Conservation (phyloP, 2,888 invertebrate species). For the Trissonchulus sp. region DNA sequence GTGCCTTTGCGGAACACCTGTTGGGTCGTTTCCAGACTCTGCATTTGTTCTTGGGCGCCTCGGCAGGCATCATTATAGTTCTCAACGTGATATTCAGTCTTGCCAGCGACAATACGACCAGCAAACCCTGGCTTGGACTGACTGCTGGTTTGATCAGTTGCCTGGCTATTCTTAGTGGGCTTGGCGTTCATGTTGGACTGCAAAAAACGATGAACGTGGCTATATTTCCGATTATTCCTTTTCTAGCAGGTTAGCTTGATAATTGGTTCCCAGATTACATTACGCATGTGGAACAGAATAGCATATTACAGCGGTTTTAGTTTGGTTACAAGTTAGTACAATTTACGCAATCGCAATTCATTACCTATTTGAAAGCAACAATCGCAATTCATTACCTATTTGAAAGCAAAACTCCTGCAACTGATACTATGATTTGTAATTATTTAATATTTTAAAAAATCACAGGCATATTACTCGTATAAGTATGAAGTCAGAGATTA, state of each 20-base stretch:
- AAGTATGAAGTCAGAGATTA: too few relatives aligned
- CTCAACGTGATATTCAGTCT: not conserved
- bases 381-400: too few relatives aligned
- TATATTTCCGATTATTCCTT: constrained; percentile 14
- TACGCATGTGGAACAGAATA: too few relatives aligned
- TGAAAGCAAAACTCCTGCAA: too few relatives aligned
- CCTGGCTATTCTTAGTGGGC: not conserved
- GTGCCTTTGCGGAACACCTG: not conserved
- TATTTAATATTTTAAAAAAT: too few relatives aligned
- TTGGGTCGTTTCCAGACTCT: not conserved
- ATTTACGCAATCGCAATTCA: too few relatives aligned
- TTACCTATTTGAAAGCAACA: too few relatives aligned
- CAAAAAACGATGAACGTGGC: not conserved
- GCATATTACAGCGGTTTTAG: too few relatives aligned
- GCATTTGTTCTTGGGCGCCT: not conserved
- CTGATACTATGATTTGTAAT: too few relatives aligned
- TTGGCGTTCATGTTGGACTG: not conserved
- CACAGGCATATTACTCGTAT: too few relatives aligned
- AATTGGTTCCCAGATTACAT: too few relatives aligned
- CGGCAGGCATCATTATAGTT: not conserved
- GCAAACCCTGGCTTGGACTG: constrained; percentile 3
- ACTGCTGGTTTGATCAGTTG: not conserved
- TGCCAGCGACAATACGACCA: not conserved
- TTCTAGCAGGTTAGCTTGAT: constrained; percentile 20
- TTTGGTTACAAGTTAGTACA: too few relatives aligned